phyloP scores from a whole-genome alignment of 2,113 vertebrate species.

The Grus americana region DNA sequence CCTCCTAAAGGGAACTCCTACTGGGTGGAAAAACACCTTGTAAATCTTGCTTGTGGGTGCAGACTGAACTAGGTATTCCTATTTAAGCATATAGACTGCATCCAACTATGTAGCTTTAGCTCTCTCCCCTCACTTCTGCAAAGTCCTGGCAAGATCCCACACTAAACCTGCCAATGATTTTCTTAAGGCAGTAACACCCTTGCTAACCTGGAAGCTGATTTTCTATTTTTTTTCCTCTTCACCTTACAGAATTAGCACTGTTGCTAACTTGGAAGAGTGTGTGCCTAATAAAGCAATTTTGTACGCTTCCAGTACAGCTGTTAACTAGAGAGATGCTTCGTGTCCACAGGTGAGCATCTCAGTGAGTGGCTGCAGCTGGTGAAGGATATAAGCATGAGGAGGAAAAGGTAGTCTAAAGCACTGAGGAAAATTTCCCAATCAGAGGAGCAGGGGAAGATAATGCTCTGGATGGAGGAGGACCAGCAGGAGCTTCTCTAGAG shows the following conservation, averaged over 20 bases:
- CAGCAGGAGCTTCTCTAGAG: neutral
- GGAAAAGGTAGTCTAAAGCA: neutral
- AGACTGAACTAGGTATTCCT: conserved; percentile 27
- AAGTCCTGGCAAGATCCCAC: neutral
- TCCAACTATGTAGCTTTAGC: neutral
- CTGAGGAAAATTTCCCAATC: neutral
- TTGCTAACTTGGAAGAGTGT: neutral
- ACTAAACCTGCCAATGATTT: neutral
- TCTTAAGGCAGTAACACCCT: neutral
- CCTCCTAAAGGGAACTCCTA: neutral
- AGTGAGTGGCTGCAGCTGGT: neutral
- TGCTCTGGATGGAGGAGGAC: neutral
- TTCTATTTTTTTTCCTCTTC: neutral
- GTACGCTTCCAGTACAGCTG: neutral
- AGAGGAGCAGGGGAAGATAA: neutral
- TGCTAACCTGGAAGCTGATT: neutral
- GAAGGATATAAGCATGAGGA: neutral
- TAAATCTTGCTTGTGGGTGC: neutral
- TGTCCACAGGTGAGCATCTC: neutral
- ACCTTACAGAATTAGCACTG: neutral
- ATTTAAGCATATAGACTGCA: conserved; percentile 3
- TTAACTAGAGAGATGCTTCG: neutral
- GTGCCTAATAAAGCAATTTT: neutral
- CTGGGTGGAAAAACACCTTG: neutral
- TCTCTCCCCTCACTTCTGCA: neutral